phyloP scores from a whole-genome alignment of 2,888 invertebrate genomes.

The Sphaerophoria rueppellii region DNA sequence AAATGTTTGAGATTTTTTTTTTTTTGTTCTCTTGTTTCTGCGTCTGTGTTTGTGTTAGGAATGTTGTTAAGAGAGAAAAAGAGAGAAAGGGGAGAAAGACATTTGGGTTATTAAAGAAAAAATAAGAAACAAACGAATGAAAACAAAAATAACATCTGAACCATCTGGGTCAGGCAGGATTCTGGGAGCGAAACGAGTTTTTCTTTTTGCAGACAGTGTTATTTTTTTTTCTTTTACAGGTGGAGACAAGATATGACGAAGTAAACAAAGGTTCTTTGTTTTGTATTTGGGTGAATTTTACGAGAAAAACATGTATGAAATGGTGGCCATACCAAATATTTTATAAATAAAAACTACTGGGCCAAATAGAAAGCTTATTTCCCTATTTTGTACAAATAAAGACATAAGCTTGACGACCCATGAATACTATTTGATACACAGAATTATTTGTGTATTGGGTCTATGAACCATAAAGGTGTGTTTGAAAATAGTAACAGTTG shows the following conservation, averaged over 20 bases:
- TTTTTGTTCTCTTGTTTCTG: neutral
- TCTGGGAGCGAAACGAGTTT: conserved; percentile 21
- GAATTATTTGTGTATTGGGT: too few species aligned
- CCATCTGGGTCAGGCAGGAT: conserved; percentile 28
- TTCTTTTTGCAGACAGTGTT: conserved; percentile 4
- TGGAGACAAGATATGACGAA: neutral
- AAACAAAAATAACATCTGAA: neutral
- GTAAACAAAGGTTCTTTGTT: neutral
- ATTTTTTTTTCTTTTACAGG: neutral
- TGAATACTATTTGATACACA: too few species aligned
- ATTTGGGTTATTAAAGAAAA: conserved; percentile 4
- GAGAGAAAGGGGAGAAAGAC: conserved; percentile 3
- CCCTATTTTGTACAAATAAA: too few species aligned
- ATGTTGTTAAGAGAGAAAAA: conserved; percentile 1
- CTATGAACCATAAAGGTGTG: too few species aligned
- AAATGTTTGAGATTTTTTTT: too few species aligned
- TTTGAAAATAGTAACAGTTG: too few species aligned
- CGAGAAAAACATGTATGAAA: too few species aligned
- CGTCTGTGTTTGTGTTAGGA: conserved; percentile 12
- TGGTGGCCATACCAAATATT: too few species aligned
- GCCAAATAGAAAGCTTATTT: too few species aligned
- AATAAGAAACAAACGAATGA: neutral
- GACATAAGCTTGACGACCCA: too few species aligned
- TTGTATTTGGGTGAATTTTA: neutral
- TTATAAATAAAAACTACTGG: too few species aligned